Evolutionary conservation across 1,140 invertebrate genomes (phyloP).

Genomic region (Zaprionus gabonicus): DNA sequence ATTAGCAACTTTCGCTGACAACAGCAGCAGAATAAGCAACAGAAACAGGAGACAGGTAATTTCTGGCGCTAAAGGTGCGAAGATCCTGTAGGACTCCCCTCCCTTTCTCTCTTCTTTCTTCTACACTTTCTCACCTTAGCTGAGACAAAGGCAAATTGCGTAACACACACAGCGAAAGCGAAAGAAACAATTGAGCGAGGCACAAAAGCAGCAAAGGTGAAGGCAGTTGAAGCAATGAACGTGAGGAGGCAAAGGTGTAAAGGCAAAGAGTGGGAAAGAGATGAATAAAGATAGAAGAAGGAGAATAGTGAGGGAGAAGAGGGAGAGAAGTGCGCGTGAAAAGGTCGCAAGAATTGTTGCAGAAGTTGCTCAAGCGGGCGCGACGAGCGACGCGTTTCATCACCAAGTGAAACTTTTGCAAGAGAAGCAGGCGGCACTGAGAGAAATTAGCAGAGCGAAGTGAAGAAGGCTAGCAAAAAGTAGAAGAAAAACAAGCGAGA

Average conservation of each 20-base stretch:
- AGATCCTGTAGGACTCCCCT: not conserved
- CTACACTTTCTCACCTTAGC: conserved; percentile 11
- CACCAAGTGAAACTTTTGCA: conserved; percentile 56
- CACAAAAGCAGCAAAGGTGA: not conserved
- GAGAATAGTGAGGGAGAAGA: conserved; percentile 17
- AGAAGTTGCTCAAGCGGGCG: conserved; percentile 32
- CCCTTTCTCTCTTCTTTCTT: not conserved
- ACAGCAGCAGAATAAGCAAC: not conserved
- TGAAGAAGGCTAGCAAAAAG: not conserved
- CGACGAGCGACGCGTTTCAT: conserved; percentile 17
- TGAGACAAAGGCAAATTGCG: conserved; percentile 34
- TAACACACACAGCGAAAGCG: conserved; percentile 26
- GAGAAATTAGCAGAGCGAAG: not conserved
- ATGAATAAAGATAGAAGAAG: not conserved
- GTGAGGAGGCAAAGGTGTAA: not conserved
- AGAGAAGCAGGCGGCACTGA: not conserved
- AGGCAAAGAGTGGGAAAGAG: not conserved
- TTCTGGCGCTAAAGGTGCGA: conserved; percentile 13
- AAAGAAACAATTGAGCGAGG: conserved; percentile 3
- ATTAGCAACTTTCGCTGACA: conserved; percentile 31
- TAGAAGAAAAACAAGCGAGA: too few species aligned
- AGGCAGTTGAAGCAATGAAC: not conserved
- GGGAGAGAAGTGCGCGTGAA: conserved; percentile 2
- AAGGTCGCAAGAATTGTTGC: conserved; percentile 59
- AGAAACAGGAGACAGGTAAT: conserved; percentile 6